A percentile compares a stretch with the other conserved stretches of the same genome.
Evolutionary conservation across 1,140 invertebrate species (phyloP).

Genomic region (Mamestra configurata): DNA sequence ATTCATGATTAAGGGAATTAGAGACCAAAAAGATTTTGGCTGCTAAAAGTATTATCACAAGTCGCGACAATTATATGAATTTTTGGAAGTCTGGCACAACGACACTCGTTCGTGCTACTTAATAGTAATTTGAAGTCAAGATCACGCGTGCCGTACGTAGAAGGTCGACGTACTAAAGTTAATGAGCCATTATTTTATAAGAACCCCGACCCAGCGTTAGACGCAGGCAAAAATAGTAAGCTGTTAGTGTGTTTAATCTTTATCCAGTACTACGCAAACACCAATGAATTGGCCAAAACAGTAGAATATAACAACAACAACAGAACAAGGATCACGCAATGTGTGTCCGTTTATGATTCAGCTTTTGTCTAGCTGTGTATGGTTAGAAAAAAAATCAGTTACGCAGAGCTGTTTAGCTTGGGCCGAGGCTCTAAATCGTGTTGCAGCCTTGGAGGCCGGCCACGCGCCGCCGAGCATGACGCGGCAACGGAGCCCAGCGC

Average conservation of each 20-base stretch:
- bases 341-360: slow-evolving; percentile 9
- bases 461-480: slow-evolving; percentile 80
- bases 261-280: background rate
- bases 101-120: slow-evolving; percentile 31
- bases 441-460: slow-evolving; percentile 80
- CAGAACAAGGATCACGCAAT: background rate
- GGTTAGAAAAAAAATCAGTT: slow-evolving; percentile 65
- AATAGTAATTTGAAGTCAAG: slow-evolving; percentile 45
- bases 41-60: background rate
- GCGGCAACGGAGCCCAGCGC: slow-evolving; percentile 63
- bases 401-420: slow-evolving; percentile 67
- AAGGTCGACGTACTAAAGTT: slow-evolving; percentile 42
- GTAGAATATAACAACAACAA: background rate
- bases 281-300: background rate
- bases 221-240: background rate
- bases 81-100: slow-evolving; percentile 12
- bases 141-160: slow-evolving; percentile 36
- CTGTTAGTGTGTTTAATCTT: slow-evolving; percentile 16
- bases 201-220: slow-evolving; percentile 2
- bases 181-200: slow-evolving; percentile 37
- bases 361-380: slow-evolving; percentile 51
- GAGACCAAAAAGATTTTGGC: background rate
- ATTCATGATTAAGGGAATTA: too few species aligned
- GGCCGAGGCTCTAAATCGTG: slow-evolving; percentile 73
- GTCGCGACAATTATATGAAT: background rate